Conservation (phyloP, 2,113 vertebrate genomes). For the Coregonus clupeaformis region DNA sequence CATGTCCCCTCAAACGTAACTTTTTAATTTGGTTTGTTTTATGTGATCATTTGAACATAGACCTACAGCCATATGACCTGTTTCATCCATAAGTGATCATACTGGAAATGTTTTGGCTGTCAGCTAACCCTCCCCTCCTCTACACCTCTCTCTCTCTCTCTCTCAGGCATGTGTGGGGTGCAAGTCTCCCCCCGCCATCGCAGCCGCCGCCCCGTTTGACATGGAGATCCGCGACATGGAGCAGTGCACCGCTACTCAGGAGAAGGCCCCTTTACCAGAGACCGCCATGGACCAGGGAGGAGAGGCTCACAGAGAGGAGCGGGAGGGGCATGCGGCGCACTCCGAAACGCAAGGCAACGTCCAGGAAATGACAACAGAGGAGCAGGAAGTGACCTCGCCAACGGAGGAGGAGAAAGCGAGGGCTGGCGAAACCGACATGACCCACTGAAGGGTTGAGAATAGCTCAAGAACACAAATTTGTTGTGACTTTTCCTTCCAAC, state of each 20-base stretch:
- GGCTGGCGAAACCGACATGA: slow-evolving; percentile 61
- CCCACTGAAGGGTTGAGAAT: slow-evolving; percentile 47
- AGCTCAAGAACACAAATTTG: slow-evolving; percentile 10
- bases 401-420: slow-evolving; percentile 24
- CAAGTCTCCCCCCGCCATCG: slow-evolving; percentile 58
- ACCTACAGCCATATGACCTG: too few relatives aligned
- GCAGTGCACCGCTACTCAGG: slow-evolving; percentile 70
- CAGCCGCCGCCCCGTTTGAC: slow-evolving; percentile 64
- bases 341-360: slow-evolving; percentile 30
- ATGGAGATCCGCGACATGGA: slow-evolving; percentile 83
- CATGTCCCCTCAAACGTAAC: too few relatives aligned
- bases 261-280: slow-evolving; percentile 53
- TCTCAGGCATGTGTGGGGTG: slow-evolving; percentile 80
- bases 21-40: too few relatives aligned
- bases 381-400: slow-evolving; percentile 45
- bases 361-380: slow-evolving; percentile 56
- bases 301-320: slow-evolving; percentile 43
- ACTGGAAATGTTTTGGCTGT: background rate
- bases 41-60: too few relatives aligned
- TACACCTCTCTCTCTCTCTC: background rate
- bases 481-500: background rate
- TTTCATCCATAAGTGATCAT: too few relatives aligned
- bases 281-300: slow-evolving; percentile 71
- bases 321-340: slow-evolving; percentile 32
- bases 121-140: background rate